Conservation (phyloP, 2,797 vertebrate species). For the Sebastes taczanowskii region DNA sequence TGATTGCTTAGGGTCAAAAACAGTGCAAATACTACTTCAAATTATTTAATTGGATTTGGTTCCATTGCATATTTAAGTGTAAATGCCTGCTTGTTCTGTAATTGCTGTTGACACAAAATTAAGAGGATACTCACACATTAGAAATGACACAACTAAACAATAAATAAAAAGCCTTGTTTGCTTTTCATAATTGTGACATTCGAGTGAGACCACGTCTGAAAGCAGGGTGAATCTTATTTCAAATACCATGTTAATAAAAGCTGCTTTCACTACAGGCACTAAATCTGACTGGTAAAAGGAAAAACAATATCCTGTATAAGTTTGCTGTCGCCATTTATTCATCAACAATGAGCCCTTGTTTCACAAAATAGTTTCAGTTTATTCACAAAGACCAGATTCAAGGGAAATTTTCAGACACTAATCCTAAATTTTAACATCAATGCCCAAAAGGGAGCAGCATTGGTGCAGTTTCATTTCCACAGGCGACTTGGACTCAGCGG, state of each 20-base stretch:
- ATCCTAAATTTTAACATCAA: not conserved
- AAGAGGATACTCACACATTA: not conserved
- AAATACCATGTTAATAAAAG: not conserved
- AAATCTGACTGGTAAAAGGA: constrained; percentile 17
- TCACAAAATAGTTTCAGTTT: not conserved
- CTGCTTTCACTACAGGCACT: not conserved
- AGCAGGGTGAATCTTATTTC: not conserved
- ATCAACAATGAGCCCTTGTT: constrained; percentile 2
- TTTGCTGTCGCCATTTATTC: not conserved
- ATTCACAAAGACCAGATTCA: not conserved
- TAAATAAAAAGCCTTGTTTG: not conserved
- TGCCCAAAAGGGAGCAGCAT: not conserved
- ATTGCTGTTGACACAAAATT: not conserved
- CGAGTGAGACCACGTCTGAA: not conserved
- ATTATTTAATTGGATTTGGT: not conserved
- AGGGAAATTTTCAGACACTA: not conserved
- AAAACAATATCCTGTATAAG: not conserved
- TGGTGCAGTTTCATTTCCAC: constrained; percentile 2
- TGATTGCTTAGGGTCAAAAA: not conserved
- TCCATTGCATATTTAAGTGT: not conserved
- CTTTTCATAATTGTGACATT: not conserved
- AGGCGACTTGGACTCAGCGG: constrained; percentile 27
- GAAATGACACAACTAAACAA: not conserved
- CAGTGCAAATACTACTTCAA: not conserved
- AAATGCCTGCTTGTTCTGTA: not conserved